These are phyloP conservation scores for Lasioglossum lativentre DNA, from an alignment of 2,888 invertebrate genomes.

Conservation along the genomic window DNA sequence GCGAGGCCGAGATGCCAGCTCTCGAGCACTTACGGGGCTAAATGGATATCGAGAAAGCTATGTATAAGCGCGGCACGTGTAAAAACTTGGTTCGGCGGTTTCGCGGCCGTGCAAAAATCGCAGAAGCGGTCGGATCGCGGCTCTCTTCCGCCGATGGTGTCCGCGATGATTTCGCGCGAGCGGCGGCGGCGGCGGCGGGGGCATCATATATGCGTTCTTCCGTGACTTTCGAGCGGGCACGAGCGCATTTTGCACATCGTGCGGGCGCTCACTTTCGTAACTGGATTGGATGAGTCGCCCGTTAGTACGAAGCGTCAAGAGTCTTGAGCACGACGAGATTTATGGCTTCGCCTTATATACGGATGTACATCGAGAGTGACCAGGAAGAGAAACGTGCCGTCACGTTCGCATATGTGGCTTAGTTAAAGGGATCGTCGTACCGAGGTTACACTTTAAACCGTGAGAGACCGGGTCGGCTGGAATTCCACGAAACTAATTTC, in stretches of 20 bases:
- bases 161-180: slow-evolving; percentile 25
- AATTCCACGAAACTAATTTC: slow-evolving; percentile 44
- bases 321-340: slow-evolving; percentile 64
- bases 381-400: slow-evolving; percentile 71
- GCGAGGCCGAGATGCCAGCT: neutral
- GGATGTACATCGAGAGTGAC: slow-evolving; percentile 56
- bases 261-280: slow-evolving; percentile 66
- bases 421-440: slow-evolving; percentile 59
- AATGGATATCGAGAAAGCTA: neutral
- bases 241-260: slow-evolving; percentile 34
- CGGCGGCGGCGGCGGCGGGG: too few species aligned
- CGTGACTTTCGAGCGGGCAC: slow-evolving; percentile 44
- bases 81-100: slow-evolving; percentile 2
- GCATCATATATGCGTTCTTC: slow-evolving; percentile 42
- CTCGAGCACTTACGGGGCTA: neutral
- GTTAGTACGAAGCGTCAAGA: slow-evolving; percentile 58
- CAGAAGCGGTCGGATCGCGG: neutral
- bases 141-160: neutral
- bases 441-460: slow-evolving; percentile 36
- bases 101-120: neutral
- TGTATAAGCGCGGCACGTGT: neutral
- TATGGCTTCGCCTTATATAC: slow-evolving; percentile 71
- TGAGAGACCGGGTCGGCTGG: slow-evolving; percentile 14
- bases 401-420: slow-evolving; percentile 58
- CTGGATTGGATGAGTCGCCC: slow-evolving; percentile 66